Base-by-base conservation (phyloP, 2,113 vertebrate genomes). In the Nesoenas mayeri region DNA sequence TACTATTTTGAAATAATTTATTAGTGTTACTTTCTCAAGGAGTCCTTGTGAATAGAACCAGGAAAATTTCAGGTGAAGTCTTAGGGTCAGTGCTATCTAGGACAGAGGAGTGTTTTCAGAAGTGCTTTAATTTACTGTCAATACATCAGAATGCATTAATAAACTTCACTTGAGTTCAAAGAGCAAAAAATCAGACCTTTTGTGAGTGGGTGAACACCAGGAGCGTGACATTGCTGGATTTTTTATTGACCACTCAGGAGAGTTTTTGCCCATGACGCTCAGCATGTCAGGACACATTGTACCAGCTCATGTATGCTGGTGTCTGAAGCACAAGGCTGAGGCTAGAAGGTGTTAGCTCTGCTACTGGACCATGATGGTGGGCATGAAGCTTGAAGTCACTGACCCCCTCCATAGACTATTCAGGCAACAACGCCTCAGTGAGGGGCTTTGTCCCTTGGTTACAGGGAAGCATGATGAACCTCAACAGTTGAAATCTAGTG, bases 401-500 rank as follows among this genome's bases (percentile, higher is more conserved):
- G 47, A 74, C 5, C 2, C 16, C 8, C 3, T 36, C 38, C 5
- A 1, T 11, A 65, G 12, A 8, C 10, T n/a, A 40, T 58, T 88
- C 36, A 66, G 58, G 72, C 6, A 77, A 38, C 54, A 16, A 3
- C 22, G 61, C 29, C n/a, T 73, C n/a, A 32, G 31, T 20, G 21
- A 71, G 48, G 7, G 31, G 2, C 5, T 7, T 80, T 60, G 26
- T 38, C 32, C 40, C 17, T 64, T 86, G 32, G 3, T 38, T 51
- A 64, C 0, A 3, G 15, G 14, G 24, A 5, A 74, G 3, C 57
- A n/a, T 24, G 29, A n/a, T 24, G 29, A 57, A 70, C 3, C 4
- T 13, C 36, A 85, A 21, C 34, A 36, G 47, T 34, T 5, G 84
- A 83, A 80, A 80, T 18, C 9, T 17, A 51, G 8, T 73, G 16